Base-by-base conservation (phyloP, 1,140 invertebrate species). In the Batillaria attramentaria region DNA sequence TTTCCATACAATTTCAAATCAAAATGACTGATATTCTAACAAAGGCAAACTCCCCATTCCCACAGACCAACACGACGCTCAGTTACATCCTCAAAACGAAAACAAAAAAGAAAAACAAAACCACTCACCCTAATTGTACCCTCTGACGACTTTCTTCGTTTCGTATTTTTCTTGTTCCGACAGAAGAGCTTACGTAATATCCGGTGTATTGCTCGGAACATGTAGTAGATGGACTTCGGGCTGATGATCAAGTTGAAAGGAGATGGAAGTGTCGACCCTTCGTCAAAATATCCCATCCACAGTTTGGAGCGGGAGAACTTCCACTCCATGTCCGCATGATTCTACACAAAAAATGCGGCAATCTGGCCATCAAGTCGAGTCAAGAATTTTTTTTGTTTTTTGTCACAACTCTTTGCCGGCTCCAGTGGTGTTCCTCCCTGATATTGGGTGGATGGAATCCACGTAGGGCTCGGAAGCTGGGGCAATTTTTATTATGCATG, bases 211-310 rank as follows among this genome's bases (percentile, higher is more conserved):
- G 81, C 87, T 35, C 87, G 65, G 1, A 90, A 35, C 35, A 91
- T 86, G 83, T 93, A 92, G 79, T 89, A 90, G 20, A 93, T 85
- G 1, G 92, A 91, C 82, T 93, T 93, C 0, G 93, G 93, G 76
- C 92, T 93, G 80, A 93, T 90, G 77, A 93, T 90, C 16, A 93
- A 88, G 84, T 93, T 93, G 84, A 93, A 93, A 0, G 93, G 93
- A 8, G 93, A 88, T 0, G 93, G 92, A 6, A 93, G 86, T 39
- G 92, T 93, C 6, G 91, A 93, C 1, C 93, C 92, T 82, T 93
- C 92, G 77, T 93, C 92, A 82, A 93, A 93, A 80, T 93, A 93
- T 35, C 92, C 91, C 92, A 93, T 93, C 93, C 93, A 93, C 6
- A 93, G 86, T 79, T 93, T 93, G 18, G 93, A 93, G 13, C 93